Conservation (phyloP, 2,888 invertebrate species). For the Hypsopygia costalis region DNA sequence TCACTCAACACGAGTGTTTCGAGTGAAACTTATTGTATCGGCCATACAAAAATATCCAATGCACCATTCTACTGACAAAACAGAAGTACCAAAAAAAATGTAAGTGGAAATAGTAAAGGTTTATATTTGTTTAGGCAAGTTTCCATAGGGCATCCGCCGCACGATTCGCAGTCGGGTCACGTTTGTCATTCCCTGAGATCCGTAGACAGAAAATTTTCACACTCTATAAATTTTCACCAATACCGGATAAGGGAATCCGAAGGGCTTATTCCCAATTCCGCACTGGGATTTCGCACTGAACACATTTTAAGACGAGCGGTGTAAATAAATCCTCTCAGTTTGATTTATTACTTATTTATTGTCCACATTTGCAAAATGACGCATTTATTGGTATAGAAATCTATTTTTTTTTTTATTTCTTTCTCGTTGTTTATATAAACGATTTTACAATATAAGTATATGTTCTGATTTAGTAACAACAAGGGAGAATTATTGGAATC, state of each 20-base stretch:
- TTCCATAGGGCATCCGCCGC: background rate
- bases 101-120: background rate
- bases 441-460: too few relatives aligned
- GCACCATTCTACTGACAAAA: background rate
- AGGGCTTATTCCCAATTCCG: slow-evolving; percentile 36
- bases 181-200: slow-evolving; percentile 64
- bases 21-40: too few relatives aligned
- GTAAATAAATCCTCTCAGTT: slow-evolving; percentile 26
- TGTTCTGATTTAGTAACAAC: too few relatives aligned
- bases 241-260: slow-evolving; percentile 48
- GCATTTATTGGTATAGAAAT: background rate
- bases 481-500: too few relatives aligned
- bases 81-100: background rate
- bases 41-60: background rate
- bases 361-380: background rate
- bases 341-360: slow-evolving; percentile 22
- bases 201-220: slow-evolving; percentile 60
- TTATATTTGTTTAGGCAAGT: slow-evolving; percentile 15
- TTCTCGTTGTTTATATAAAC: too few relatives aligned
- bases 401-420: too few relatives aligned
- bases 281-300: slow-evolving; percentile 27
- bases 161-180: slow-evolving; percentile 46
- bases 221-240: slow-evolving; percentile 66
- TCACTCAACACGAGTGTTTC: too few relatives aligned
- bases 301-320: slow-evolving; percentile 32